Conservation (phyloP, 2,797 vertebrate genomes). For the Moxostoma hubbsi region DNA sequence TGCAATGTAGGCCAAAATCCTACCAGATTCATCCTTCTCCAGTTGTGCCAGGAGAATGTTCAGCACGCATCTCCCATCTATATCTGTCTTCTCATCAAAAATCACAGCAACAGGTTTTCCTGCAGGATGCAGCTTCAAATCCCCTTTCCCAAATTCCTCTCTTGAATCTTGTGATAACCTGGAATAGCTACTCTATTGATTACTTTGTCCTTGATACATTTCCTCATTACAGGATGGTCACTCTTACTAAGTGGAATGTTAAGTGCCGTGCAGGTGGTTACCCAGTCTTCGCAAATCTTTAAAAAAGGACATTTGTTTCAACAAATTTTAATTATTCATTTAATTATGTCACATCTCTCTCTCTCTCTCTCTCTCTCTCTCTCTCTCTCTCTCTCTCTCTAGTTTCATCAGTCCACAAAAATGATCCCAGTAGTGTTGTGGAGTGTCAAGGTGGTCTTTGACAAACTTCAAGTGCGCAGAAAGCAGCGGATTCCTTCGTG, state of each 20-base stretch:
- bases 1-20: slow-evolving; percentile 48
- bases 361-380: too few species aligned
- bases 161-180: background rate
- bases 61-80: slow-evolving; percentile 44
- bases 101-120: slow-evolving; percentile 40
- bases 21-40: slow-evolving; percentile 52
- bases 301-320: too few species aligned
- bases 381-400: too few species aligned
- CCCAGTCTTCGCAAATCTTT: too few species aligned
- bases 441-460: too few species aligned
- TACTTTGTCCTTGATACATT: too few species aligned
- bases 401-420: too few species aligned
- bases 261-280: background rate
- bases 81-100: slow-evolving; percentile 54
- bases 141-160: background rate
- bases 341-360: too few species aligned
- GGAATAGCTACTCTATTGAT: background rate
- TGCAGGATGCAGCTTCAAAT: background rate
- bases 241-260: background rate
- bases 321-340: too few species aligned
- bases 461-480: too few species aligned
- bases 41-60: slow-evolving; percentile 51
- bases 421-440: too few species aligned
- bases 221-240: background rate
- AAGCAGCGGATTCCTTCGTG: too few species aligned